These are phyloP conservation scores for Drosophila tanythrix DNA, from an alignment of 2,888 invertebrate species.

Conservation along the genomic window DNA sequence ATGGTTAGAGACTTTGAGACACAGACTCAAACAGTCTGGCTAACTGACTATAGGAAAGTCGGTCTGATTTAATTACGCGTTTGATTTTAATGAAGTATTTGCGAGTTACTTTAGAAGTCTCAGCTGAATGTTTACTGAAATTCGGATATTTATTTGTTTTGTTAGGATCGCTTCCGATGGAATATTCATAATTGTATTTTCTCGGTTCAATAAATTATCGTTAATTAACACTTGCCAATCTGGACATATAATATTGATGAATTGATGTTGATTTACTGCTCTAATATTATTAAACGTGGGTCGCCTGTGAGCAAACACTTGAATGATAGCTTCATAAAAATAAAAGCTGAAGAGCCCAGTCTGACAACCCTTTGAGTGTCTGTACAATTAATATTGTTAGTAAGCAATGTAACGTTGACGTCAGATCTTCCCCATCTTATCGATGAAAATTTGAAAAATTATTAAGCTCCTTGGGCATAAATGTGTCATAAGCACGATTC, in stretches of 20 bases:
- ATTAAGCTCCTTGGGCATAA: conserved; percentile 12
- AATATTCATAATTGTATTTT: conserved; percentile 56
- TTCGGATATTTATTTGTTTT: conserved; percentile 27
- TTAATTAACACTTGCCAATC: conserved; percentile 50
- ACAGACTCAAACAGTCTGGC: conserved; percentile 14
- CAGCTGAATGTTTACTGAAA: neutral
- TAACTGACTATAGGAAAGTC: conserved; percentile 5
- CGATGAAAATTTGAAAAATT: conserved; percentile 30
- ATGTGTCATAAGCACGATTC: conserved; percentile 46
- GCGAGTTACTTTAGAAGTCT: conserved; percentile 12
- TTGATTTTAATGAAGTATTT: conserved; percentile 10
- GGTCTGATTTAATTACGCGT: conserved; percentile 10
- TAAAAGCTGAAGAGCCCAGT: neutral
- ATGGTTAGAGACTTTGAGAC: conserved; percentile 17
- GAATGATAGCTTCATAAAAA: conserved; percentile 1
- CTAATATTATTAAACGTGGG: neutral
- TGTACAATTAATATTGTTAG: conserved; percentile 1
- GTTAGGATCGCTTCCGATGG: conserved; percentile 34
- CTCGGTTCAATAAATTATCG: conserved; percentile 38
- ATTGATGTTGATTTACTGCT: conserved; percentile 13
- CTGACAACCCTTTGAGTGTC: neutral
- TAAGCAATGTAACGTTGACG: conserved; percentile 45
- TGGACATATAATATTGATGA: conserved; percentile 25
- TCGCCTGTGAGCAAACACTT: conserved; percentile 12
- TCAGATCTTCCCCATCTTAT: conserved; percentile 45